A percentile compares a stretch with the other conserved stretches of the same genome.
phyloP scores from a whole-genome alignment of 2,113 vertebrate genomes.

The Maccullochella peelii region DNA sequence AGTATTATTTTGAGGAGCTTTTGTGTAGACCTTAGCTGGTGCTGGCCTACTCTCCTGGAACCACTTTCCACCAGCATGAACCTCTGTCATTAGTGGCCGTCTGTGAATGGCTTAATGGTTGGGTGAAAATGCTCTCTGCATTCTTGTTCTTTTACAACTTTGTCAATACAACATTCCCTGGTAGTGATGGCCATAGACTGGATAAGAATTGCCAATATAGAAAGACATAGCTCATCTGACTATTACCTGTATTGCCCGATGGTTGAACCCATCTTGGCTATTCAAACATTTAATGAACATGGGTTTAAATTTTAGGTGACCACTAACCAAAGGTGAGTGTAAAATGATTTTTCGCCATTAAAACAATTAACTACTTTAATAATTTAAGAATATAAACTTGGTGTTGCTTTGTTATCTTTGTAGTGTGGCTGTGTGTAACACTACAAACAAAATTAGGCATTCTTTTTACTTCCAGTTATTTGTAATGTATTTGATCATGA shows the following conservation, averaged over 20 bases:
- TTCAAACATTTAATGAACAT: background rate
- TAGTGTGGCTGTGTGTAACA: background rate
- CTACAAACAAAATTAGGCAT: background rate
- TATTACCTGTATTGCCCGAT: background rate
- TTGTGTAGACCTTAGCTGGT: background rate
- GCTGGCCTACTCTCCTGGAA: background rate
- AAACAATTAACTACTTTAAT: background rate
- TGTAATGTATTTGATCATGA: background rate
- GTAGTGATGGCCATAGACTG: background rate
- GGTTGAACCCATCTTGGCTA: background rate
- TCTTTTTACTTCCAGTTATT: background rate
- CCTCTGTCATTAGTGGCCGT: background rate
- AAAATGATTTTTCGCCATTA: background rate
- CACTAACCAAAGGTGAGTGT: background rate
- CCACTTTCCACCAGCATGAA: conserved; percentile 19
- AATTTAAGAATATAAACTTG: too few species aligned
- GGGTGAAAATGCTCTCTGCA: conserved; percentile 12
- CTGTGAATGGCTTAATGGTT: conserved; percentile 24
- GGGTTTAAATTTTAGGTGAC: background rate
- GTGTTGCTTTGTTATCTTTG: background rate
- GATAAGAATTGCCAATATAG: background rate
- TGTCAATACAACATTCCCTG: conserved; percentile 21
- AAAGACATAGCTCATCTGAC: background rate
- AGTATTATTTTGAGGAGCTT: background rate
- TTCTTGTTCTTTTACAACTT: conserved; percentile 11